Conservation (phyloP, 1,140 invertebrate genomes). For the Liolophura sinensis region DNA sequence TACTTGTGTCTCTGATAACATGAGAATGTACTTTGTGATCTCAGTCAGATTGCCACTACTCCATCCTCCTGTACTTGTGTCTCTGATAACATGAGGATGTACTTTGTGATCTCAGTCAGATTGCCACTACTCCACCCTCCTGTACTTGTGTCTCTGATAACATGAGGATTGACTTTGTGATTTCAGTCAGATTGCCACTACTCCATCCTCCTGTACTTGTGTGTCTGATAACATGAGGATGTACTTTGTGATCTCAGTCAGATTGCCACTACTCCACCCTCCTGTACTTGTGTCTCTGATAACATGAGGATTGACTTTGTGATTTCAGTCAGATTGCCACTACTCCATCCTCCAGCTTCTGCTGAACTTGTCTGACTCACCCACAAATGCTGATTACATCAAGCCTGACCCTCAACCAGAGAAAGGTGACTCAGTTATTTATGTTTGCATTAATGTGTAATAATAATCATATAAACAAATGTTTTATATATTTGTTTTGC, state of each 20-base stretch:
- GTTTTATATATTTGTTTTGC: no score
- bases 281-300: background rate
- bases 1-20: background rate
- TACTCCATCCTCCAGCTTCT: conserved; percentile 43
- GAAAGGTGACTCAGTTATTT: conserved; percentile 11
- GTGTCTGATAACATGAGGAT: background rate
- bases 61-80: no score
- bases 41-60: no score
- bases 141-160: background rate
- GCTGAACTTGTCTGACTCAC: conserved; percentile 30
- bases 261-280: background rate
- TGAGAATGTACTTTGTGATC: no score
- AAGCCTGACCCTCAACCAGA: background rate
- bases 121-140: background rate
- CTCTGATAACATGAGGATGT: background rate
- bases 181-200: conserved; percentile 50
- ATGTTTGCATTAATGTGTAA: no score
- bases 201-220: conserved; percentile 25
- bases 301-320: conserved; percentile 4
- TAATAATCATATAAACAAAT: no score
- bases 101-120: background rate
- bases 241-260: no score
- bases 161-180: conserved; percentile 7
- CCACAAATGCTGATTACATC: conserved; percentile 25
- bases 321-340: conserved; percentile 46